A percentile compares a stretch with the other conserved stretches of the same genome.
Conservation (phyloP, 2,888 invertebrate species). For the Cryptocheilus praepositus region DNA sequence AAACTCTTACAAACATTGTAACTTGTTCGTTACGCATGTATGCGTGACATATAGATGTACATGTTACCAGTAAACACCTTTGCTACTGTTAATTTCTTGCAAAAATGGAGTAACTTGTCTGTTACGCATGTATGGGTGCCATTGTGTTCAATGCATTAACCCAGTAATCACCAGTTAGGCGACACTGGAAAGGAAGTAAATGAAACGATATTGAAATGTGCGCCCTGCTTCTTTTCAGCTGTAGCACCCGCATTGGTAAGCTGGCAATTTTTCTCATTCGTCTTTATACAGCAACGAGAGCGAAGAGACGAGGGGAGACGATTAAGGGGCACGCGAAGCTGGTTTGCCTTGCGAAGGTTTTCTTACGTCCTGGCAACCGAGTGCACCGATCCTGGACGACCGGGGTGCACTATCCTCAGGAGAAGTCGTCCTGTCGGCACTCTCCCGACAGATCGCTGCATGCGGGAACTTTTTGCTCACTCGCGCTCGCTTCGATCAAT, state of each 20-base stretch:
- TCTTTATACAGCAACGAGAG: slow-evolving; percentile 17
- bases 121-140: too few species aligned
- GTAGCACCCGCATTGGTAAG: slow-evolving; percentile 47
- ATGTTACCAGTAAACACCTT: too few species aligned
- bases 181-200: slow-evolving; percentile 54
- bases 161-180: neutral
- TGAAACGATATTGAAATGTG: slow-evolving; percentile 53
- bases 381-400: slow-evolving; percentile 30
- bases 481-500: neutral
- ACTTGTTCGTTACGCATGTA: too few species aligned
- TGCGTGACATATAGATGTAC: too few species aligned
- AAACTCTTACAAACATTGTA: too few species aligned
- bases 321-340: slow-evolving; percentile 29
- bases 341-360: slow-evolving; percentile 58
- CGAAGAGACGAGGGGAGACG: slow-evolving; percentile 5
- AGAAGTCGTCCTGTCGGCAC: slow-evolving; percentile 12
- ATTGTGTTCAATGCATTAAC: too few species aligned
- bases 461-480: slow-evolving; percentile 20
- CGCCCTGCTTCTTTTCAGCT: slow-evolving; percentile 22
- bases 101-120: too few species aligned
- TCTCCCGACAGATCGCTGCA: slow-evolving; percentile 17
- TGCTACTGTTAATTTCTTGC: too few species aligned
- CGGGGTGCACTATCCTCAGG: slow-evolving; percentile 13
- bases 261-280: slow-evolving; percentile 38
- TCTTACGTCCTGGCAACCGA: slow-evolving; percentile 42